A percentile compares a stretch with the other conserved stretches of the same genome.
Conservation (phyloP, 2,113 vertebrate genomes). For the Platycercus adscitus region DNA sequence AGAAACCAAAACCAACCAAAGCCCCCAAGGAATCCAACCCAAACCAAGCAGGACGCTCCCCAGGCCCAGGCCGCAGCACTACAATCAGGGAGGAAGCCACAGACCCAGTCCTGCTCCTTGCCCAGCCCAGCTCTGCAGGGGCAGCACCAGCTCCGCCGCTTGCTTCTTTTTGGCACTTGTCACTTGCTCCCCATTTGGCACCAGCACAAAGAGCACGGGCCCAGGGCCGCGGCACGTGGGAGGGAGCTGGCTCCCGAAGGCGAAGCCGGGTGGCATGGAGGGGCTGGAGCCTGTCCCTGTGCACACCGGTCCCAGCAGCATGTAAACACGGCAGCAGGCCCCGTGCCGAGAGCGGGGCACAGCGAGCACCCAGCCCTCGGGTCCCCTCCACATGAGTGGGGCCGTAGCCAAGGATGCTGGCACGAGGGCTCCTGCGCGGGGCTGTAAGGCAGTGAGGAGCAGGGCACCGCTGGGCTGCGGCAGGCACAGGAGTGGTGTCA, state of each 20-base stretch:
- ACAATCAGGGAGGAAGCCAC: conserved; percentile 9
- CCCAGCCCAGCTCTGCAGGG: background rate
- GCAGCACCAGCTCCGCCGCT: background rate
- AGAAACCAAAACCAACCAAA: background rate
- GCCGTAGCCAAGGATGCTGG: background rate
- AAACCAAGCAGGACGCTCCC: conserved; percentile 38
- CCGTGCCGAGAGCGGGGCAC: background rate
- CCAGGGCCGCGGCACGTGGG: conserved; percentile 13
- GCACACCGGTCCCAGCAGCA: background rate
- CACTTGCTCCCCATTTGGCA: conserved; percentile 38
- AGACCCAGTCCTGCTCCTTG: background rate
- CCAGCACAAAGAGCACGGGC: background rate
- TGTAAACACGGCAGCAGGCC: conserved; percentile 28
- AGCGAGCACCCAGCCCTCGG: background rate
- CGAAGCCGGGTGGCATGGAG: background rate
- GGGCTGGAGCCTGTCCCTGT: background rate
- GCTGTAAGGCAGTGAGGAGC: conserved; percentile 75
- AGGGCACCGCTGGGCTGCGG: background rate
- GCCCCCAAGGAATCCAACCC: background rate
- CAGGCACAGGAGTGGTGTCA: background rate
- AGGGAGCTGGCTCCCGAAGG: conserved; percentile 40
- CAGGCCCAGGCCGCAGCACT: conserved; percentile 39
- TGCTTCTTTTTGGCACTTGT: conserved; percentile 61
- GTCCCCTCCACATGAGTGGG: rapidly evolving
- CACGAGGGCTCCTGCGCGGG: background rate